Percentiles rank a stretch among this genome's conserved stretches.
phyloP scores from a whole-genome alignment of 2,797 vertebrate species.

The Hemitrygon akajei region DNA sequence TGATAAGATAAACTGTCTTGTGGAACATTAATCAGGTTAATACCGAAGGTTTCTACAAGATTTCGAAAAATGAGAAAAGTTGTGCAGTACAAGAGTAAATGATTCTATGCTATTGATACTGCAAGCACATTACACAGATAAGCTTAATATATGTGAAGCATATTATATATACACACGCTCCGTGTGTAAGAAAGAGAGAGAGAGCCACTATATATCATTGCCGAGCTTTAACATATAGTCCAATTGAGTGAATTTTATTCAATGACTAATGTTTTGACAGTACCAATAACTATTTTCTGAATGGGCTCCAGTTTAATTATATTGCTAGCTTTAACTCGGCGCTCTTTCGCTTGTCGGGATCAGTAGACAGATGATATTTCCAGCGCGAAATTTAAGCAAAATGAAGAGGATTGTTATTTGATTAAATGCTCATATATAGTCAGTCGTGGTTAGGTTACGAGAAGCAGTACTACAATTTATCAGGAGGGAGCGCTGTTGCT shows the following conservation, averaged over 20 bases:
- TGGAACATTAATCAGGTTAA: neutral
- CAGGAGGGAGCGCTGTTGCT: constrained; percentile 8
- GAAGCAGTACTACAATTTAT: neutral
- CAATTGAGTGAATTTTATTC: too few species aligned
- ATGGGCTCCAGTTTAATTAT: neutral
- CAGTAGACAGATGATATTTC: neutral
- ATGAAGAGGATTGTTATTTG: neutral
- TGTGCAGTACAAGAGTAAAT: neutral
- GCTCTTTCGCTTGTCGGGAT: neutral
- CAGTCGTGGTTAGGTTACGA: neutral
- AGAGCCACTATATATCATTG: too few species aligned
- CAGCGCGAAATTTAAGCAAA: neutral
- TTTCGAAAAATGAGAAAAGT: neutral
- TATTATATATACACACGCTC: too few species aligned
- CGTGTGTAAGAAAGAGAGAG: too few species aligned
- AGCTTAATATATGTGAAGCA: neutral
- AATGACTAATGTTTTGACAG: neutral
- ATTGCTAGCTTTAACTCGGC: neutral
- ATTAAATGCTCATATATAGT: neutral
- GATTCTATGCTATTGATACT: neutral
- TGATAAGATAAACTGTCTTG: neutral
- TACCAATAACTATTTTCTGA: neutral
- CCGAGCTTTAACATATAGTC: neutral
- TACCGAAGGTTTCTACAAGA: neutral
- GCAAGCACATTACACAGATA: neutral